Percentiles rank a stretch among this genome's conserved stretches.
These are phyloP conservation scores for Drosophila bocki DNA, from an alignment of 1,140 invertebrate genomes.

Conservation along the genomic window DNA sequence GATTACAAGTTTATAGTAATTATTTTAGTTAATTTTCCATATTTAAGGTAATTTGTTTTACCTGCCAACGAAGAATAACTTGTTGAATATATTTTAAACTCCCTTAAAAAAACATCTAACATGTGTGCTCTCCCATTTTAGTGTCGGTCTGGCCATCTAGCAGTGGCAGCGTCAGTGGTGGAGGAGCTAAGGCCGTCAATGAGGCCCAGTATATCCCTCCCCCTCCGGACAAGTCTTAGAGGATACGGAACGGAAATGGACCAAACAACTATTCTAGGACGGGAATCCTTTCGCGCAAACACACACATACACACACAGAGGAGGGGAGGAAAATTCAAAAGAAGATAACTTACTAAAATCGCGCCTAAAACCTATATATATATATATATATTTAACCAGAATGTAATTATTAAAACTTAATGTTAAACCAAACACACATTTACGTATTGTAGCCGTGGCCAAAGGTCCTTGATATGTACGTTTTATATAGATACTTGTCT, in stretches of 20 bases:
- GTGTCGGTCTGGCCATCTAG: constrained; percentile 72
- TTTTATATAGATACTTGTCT: constrained; percentile 45
- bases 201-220: constrained; percentile 11
- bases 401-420: constrained; percentile 68
- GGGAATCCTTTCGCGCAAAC: constrained; percentile 55
- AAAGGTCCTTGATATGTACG: constrained; percentile 34
- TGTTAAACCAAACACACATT: constrained; percentile 57
- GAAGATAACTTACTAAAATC: constrained; percentile 53
- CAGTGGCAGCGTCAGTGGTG: constrained; percentile 59
- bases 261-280: constrained; percentile 27
- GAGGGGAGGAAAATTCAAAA: constrained; percentile 36
- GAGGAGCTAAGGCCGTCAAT: constrained; percentile 38
- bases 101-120: constrained; percentile 3
- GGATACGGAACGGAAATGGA: constrained; percentile 36
- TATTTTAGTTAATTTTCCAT: no score
- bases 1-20: neutral
- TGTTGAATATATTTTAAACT: neutral
- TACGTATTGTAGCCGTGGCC: constrained; percentile 44
- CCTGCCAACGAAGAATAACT: neutral
- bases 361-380: constrained; percentile 9
- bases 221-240: neutral
- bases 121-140: constrained; percentile 43
- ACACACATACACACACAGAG: constrained; percentile 8
- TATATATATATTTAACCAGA: constrained; percentile 48
- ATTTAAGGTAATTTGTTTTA: no score